These are phyloP conservation scores for Heliconius aoede DNA, from an alignment of 2,888 invertebrate genomes.

Conservation along the genomic window DNA sequence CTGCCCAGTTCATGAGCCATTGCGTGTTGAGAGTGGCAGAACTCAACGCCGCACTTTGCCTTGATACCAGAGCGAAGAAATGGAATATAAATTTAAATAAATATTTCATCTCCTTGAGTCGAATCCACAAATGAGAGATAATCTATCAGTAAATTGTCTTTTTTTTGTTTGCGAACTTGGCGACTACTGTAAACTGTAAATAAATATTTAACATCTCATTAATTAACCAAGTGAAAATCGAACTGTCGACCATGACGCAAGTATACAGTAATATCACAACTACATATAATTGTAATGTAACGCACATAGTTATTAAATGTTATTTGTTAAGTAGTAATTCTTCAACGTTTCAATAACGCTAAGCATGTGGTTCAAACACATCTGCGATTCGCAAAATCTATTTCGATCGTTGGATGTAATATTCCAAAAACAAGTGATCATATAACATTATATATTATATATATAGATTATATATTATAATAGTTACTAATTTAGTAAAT, in stretches of 20 bases:
- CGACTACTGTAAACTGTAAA: too few species aligned
- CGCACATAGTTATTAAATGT: not conserved
- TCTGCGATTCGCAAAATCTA: slow-evolving; percentile 48
- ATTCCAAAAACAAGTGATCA: not conserved
- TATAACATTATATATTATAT: too few species aligned
- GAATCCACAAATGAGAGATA: too few species aligned
- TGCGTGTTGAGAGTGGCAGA: too few species aligned
- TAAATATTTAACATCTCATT: not conserved
- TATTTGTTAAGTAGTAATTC: not conserved
- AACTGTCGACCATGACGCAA: not conserved
- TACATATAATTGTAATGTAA: not conserved
- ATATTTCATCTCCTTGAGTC: too few species aligned
- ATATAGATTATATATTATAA: too few species aligned
- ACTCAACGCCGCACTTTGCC: too few species aligned
- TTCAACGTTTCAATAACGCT: slow-evolving; percentile 6
- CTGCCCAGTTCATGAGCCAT: too few species aligned
- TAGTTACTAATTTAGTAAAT: not conserved
- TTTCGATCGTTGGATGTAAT: slow-evolving; percentile 36
- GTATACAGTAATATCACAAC: not conserved
- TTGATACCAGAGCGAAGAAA: too few species aligned
- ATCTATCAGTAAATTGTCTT: not conserved
- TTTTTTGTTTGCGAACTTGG: not conserved
- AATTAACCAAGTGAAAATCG: not conserved
- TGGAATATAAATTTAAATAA: too few species aligned
- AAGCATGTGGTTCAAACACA: slow-evolving; percentile 49